These are phyloP conservation scores for Mirounga angustirostris DNA, from an alignment of 2,113 vertebrate species.

Conservation along the genomic window DNA sequence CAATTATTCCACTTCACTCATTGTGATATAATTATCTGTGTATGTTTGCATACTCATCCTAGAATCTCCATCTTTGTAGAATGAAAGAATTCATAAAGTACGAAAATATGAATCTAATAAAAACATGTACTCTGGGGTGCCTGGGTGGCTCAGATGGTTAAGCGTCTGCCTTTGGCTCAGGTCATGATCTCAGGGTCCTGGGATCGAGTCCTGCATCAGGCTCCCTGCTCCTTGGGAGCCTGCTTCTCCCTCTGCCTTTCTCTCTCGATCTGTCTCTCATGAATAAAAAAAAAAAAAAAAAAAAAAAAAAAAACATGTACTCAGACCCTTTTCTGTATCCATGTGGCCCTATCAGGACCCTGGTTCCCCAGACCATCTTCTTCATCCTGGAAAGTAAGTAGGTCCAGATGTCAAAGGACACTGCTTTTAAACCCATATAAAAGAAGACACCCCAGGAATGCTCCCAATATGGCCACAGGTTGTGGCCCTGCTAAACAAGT, in stretches of 20 bases:
- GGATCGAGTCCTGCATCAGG: too few species aligned
- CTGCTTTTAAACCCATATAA: background rate
- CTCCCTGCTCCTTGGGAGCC: too few species aligned
- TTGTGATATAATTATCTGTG: constrained; percentile 46
- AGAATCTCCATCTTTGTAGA: constrained; percentile 34
- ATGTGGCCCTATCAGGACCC: background rate
- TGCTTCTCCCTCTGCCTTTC: too few species aligned
- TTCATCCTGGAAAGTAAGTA: background rate
- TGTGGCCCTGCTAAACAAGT: background rate
- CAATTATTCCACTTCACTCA: constrained; percentile 36
- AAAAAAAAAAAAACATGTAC: background rate
- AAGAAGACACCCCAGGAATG: background rate
- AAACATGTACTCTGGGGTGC: background rate
- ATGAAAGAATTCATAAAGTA: constrained; percentile 39
- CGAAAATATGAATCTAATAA: background rate
- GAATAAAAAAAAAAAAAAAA: too few species aligned
- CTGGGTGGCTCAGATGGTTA: too few species aligned
- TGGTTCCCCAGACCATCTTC: background rate
- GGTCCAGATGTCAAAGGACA: background rate
- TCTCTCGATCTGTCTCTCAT: too few species aligned
- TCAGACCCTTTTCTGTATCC: background rate
- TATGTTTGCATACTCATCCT: constrained; percentile 50
- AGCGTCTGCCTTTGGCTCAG: too few species aligned
- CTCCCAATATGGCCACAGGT: background rate
- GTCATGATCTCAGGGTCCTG: too few species aligned